Conservation (phyloP, 2,888 invertebrate genomes). For the Metopia argyrocephala region DNA sequence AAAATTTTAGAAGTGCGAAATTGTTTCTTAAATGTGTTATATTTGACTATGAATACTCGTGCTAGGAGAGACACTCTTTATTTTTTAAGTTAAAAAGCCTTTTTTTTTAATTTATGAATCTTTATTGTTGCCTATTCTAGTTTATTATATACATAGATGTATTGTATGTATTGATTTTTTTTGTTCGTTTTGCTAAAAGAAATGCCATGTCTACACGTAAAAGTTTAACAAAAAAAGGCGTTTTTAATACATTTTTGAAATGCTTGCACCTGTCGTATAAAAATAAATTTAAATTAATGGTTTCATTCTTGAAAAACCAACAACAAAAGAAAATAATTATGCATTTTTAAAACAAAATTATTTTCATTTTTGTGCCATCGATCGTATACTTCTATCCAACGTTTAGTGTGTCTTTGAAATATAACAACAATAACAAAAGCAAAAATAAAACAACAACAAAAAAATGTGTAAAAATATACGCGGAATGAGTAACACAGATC, state of each 20-base stretch:
- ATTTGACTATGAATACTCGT: too few relatives aligned
- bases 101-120: too few relatives aligned
- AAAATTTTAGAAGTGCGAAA: too few relatives aligned
- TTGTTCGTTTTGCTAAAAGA: background rate
- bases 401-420: background rate
- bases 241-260: conserved; percentile 34
- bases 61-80: too few relatives aligned
- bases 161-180: too few relatives aligned
- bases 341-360: background rate
- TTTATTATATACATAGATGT: too few relatives aligned
- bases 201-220: background rate
- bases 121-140: too few relatives aligned
- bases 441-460: background rate
- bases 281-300: conserved; percentile 55
- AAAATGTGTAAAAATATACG: background rate
- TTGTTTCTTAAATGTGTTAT: too few relatives aligned
- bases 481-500: background rate
- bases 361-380: background rate
- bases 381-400: background rate
- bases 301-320: conserved; percentile 22
- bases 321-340: background rate
- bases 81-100: too few relatives aligned
- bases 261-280: conserved; percentile 52
- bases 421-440: background rate
- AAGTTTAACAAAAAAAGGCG: conserved; percentile 13